Base-by-base conservation (phyloP, 1,140 invertebrate species). In the Euwallacea similis region DNA sequence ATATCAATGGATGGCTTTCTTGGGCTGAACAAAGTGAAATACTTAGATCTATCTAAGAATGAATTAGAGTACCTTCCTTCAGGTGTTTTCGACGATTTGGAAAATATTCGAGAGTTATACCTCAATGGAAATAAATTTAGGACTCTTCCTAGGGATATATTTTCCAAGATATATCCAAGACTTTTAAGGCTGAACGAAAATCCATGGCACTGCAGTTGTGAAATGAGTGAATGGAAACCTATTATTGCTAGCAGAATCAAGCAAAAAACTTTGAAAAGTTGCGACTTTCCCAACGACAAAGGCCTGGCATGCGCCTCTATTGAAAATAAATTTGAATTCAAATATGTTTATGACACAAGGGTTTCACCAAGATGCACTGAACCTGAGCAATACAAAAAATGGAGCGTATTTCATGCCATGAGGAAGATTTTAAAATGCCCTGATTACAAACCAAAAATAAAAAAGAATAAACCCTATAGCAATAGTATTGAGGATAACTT, bases 1-100 rank as follows among this genome's bases (percentile, higher is more conserved):
- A 81, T 91, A 33, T 90, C 88, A 2, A 88, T 90, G 86, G 89
- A 91, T 75, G 84, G 88, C 0, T 88, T 91, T 71, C 86, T 88
- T 73, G 88, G 88, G 7, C 77, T 90, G 1, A 83, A 84, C 74
- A 81, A 85, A n/a, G 76, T 91, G 10, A 75, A 82, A 74, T 72
- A 83, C 42, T 83, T 91, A 13, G 88, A 91, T 78, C 80, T 91
- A 64, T 89, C 89, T 0, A 76, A 85, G 69, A 91, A 91, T 75
- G 76, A 85, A 42, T 68, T 91, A 10, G 80, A 83, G 42, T 83
- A 80, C 46, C 77, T 91, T 16, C 87, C 89, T 2, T 85, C 86
- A 10, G 86, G 86, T 2, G 73, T 88, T 56, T 87, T 91, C 72
- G 87, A 89, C 74, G 84, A 88, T n/a, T 85, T 88, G 73, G 79